phyloP scores from a whole-genome alignment of 53 echinoderm and acorn worm genomes.

The Mesocentrotus franciscanus region DNA sequence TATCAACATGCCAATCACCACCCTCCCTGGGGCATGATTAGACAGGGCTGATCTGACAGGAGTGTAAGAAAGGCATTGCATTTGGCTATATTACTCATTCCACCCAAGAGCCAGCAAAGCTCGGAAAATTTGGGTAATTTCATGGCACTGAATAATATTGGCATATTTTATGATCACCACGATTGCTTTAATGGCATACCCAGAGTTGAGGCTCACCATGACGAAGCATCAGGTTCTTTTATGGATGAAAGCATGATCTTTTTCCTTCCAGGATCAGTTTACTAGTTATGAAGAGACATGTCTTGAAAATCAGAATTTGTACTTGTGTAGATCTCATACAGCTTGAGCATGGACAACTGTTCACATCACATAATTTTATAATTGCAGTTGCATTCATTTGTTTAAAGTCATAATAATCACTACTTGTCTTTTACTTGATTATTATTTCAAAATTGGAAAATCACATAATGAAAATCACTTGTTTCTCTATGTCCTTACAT shows the following conservation, averaged over 20 bases:
- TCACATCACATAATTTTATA: background rate
- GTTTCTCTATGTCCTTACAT: too few relatives aligned
- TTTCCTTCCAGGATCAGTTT: background rate
- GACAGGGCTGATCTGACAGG: conserved; percentile 22
- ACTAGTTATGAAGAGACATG: background rate
- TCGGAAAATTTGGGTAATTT: conserved; percentile 38
- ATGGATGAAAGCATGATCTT: background rate
- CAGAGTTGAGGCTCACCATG: background rate
- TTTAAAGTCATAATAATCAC: too few relatives aligned
- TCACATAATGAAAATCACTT: too few relatives aligned
- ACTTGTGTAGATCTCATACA: background rate
- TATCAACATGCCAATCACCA: conserved; percentile 54
- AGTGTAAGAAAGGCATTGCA: conserved; percentile 15
- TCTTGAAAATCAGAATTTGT: background rate
- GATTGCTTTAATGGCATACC: background rate
- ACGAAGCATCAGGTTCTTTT: background rate
- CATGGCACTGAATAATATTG: conserved; percentile 48
- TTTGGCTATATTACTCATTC: conserved; percentile 15
- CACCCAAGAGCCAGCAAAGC: conserved; percentile 29
- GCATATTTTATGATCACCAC: conserved; percentile 2
- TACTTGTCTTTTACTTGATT: too few relatives aligned
- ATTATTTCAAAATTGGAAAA: too few relatives aligned
- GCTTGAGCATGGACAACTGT: background rate
- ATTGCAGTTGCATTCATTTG: too few relatives aligned
- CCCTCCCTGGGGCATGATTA: conserved; percentile 49